Conservation (phyloP, 2,797 vertebrate species). For the Masticophis lateralis region DNA sequence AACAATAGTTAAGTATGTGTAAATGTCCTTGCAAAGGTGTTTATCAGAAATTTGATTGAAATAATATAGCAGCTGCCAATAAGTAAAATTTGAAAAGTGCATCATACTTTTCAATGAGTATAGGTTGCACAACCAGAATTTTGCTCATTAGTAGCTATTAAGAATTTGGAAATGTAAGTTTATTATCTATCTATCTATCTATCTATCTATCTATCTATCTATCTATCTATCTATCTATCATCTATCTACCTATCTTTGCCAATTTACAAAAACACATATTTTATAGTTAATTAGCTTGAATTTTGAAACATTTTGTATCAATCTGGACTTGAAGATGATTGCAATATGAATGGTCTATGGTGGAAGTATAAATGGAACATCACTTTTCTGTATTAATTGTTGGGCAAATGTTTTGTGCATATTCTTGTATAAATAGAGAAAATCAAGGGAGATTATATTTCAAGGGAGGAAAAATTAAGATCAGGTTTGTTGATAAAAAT, state of each 20-base stretch:
- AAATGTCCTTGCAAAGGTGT: not conserved
- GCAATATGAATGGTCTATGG: not conserved
- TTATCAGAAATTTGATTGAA: not conserved
- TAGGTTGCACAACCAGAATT: not conserved
- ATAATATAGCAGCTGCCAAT: not conserved
- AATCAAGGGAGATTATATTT: not conserved
- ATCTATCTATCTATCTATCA: no score
- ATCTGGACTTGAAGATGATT: not conserved
- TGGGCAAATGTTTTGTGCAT: not conserved
- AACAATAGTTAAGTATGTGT: not conserved
- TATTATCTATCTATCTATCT: not conserved
- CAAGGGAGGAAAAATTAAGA: not conserved
- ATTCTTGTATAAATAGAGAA: not conserved
- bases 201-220: no score
- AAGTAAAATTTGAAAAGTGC: not conserved
- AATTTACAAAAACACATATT: not conserved
- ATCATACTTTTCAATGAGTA: not conserved
- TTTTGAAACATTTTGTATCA: not conserved
- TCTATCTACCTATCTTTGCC: not conserved
- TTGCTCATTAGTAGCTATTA: not conserved
- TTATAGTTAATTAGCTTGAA: not conserved
- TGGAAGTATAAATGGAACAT: not conserved
- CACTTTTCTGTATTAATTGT: not conserved
- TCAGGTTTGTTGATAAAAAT: not conserved
- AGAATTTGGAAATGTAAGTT: not conserved